Evolutionary conservation across 2,113 vertebrate species (phyloP), one percentile per base, ranked within the genome.

Genomic region (Fregetta grallaria): DNA sequence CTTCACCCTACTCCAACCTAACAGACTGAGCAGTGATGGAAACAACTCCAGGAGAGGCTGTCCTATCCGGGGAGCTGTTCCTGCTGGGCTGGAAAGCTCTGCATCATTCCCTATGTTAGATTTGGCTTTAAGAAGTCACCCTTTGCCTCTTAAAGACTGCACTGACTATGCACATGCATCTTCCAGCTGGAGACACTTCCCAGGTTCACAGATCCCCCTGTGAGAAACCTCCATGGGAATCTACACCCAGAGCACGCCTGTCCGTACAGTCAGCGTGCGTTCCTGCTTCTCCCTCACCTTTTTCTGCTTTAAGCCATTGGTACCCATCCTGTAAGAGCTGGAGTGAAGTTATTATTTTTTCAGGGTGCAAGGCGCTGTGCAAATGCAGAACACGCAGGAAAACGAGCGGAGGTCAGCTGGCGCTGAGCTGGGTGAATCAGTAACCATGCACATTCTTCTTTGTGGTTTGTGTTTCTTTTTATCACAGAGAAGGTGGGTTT

Each of bases 231-330:
- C 40, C 23, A 4, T 12, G 36, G 36, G 30, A 79, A 83, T 59
- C 30, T 30, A 56, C 18, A 40, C 30, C 58, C 10, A 67, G 23
- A 73, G 25, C 40, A 44, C 0, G 2, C 52, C 56, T 78, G 30
- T 9, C 21, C 1, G 0, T 44, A 21, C n/a, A 36, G 32, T 22
- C 22, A 61, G 12, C 7, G 0, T 45, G 18, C 1, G 5, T 27
- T 47, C 38, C 49, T 73, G 29, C 25, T 88, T 75, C 49, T 88
- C 38, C 34, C 7, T 79, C 36, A 27, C 17, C 47, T 36, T 40
- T n/a, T 71, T 44, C 68, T 72, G 36, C 42, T 90, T 86, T 53
- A 36, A 90, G 44, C 7, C 30, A 3, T 10, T 58, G 52, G 26
- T n/a, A 79, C 20, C 15, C n/a, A 49, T 50, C 38, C 61, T 44